Conservation (phyloP, 2,113 vertebrate genomes). For the Condylura cristata region DNA sequence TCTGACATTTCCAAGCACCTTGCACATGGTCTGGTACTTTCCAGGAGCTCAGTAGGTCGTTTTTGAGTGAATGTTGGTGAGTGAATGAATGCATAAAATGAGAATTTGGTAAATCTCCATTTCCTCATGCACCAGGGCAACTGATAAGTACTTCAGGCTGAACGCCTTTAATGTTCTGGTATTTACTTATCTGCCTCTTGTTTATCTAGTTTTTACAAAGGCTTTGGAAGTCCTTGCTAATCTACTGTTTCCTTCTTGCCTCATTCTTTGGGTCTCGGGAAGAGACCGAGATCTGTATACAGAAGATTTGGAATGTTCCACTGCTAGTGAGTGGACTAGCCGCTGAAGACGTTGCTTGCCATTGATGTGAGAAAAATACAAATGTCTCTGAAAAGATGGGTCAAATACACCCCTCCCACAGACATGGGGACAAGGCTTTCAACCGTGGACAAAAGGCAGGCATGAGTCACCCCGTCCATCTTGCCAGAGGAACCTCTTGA, state of each 20-base stretch:
- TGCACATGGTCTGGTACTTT: not conserved
- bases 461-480: not conserved
- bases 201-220: not conserved
- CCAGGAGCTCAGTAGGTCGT: not conserved
- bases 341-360: not conserved
- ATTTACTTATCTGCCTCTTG: not conserved
- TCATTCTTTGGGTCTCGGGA: not conserved
- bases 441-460: not conserved
- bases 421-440: not conserved
- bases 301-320: not conserved
- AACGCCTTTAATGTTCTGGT: not conserved
- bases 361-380: not conserved
- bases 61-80: not conserved
- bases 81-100: not conserved
- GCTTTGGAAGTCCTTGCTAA: not conserved
- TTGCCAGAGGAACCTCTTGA: not conserved
- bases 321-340: not conserved
- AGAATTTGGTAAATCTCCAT: not conserved
- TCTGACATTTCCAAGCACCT: not conserved
- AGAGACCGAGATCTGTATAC: not conserved
- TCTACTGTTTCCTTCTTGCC: not conserved
- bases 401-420: not conserved
- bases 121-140: not conserved
- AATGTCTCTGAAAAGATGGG: not conserved
- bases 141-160: not conserved